These are phyloP conservation scores for Pristionchus exspectatus DNA, from an alignment of 2,888 invertebrate species.

Conservation along the genomic window DNA sequence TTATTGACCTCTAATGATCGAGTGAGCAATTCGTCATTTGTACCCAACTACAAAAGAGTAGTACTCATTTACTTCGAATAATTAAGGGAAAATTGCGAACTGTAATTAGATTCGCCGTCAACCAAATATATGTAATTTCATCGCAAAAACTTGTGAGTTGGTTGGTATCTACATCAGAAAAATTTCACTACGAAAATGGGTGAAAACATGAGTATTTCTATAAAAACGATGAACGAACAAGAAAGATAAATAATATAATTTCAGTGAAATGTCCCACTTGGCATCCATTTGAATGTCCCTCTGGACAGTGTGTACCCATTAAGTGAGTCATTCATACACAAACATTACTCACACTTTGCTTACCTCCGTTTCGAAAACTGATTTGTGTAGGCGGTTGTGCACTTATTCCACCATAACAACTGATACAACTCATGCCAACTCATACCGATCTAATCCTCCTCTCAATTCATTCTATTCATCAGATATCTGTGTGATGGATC, in stretches of 20 bases:
- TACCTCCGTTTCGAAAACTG: no score
- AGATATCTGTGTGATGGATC: conserved; percentile 92
- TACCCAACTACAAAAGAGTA: background rate
- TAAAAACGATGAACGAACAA: background rate
- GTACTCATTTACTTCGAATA: background rate
- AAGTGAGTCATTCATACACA: conserved; percentile 81
- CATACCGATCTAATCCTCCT: background rate
- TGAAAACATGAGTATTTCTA: background rate
- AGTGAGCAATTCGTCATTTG: background rate
- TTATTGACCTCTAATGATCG: background rate
- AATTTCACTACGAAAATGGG: background rate
- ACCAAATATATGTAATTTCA: background rate
- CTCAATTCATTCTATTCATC: background rate
- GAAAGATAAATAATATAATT: conserved; percentile 47
- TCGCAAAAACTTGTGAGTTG: background rate
- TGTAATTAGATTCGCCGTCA: background rate
- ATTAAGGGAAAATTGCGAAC: background rate
- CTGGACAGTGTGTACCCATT: conserved; percentile 93
- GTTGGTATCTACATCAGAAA: background rate
- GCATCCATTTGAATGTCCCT: conserved; percentile 95
- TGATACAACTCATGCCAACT: background rate
- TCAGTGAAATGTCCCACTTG: conserved; percentile 88
- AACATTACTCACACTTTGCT: no score
- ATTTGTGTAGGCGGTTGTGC: no score
- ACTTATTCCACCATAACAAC: background rate